A percentile compares a stretch with the other conserved stretches of the same genome.
Conservation (phyloP, 2,797 vertebrate species). For the Argentina silus region DNA sequence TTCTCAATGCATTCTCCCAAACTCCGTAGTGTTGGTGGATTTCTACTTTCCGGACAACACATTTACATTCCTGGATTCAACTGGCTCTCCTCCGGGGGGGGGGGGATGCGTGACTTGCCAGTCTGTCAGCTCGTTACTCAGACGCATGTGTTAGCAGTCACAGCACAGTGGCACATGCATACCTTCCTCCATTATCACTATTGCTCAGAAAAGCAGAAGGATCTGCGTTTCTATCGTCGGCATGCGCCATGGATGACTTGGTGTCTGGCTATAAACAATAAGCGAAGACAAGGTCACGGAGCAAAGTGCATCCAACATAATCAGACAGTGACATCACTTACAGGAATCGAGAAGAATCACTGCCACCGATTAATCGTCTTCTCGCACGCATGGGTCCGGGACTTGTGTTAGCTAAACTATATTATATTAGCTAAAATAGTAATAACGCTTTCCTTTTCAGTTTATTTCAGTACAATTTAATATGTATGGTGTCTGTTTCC, state of each 20-base stretch:
- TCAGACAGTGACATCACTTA: constrained; percentile 70
- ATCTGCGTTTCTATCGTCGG: constrained; percentile 37
- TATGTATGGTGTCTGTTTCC: not conserved
- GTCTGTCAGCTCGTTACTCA: constrained; percentile 68
- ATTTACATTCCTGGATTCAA: constrained; percentile 53
- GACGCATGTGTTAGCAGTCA: constrained; percentile 36
- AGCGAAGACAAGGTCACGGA: constrained; percentile 42
- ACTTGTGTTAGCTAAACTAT: constrained; percentile 34
- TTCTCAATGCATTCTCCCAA: constrained; percentile 42
- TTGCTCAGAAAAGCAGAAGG: constrained; percentile 42
- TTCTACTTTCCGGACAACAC: constrained; percentile 41
- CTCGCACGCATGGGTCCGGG: constrained; percentile 50
- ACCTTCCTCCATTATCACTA: constrained; percentile 33
- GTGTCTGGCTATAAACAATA: constrained; percentile 45
- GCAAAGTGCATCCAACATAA: constrained; percentile 59
- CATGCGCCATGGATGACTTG: constrained; percentile 58
- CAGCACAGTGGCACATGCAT: constrained; percentile 18
- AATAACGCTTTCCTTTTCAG: too few relatives aligned
- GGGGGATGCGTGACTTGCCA: constrained; percentile 49
- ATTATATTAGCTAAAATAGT: not conserved
- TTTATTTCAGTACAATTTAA: not conserved
- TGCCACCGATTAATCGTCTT: constrained; percentile 61
- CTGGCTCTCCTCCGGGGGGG: constrained; percentile 12
- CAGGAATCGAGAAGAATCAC: constrained; percentile 53
- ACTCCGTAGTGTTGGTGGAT: constrained; percentile 42